Evolutionary conservation across 1,140 invertebrate genomes (phyloP).

Genomic region (Andricus grossulariae): DNA sequence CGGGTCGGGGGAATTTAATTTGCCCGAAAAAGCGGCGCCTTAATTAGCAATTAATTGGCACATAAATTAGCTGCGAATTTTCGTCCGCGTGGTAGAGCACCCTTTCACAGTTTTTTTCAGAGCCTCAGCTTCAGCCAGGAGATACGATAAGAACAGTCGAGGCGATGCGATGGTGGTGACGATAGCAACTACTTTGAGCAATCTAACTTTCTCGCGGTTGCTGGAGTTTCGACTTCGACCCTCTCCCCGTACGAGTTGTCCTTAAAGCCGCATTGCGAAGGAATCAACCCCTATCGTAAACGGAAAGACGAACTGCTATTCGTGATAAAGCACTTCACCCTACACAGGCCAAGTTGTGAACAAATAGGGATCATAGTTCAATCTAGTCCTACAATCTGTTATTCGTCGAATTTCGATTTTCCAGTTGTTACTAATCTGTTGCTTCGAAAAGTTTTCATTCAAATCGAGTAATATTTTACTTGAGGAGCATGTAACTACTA

Average conservation of each 20-base stretch:
- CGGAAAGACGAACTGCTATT: neutral
- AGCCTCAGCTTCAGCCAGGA: slow-evolving; percentile 35
- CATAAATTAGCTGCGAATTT: slow-evolving; percentile 73
- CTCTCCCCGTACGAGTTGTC: neutral
- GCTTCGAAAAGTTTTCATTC: too few species aligned
- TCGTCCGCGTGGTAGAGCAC: slow-evolving; percentile 39
- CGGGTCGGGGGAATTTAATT: slow-evolving; percentile 64
- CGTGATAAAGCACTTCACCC: neutral
- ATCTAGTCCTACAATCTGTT: too few species aligned
- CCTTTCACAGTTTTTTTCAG: slow-evolving; percentile 41
- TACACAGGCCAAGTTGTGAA: neutral
- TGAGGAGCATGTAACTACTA: too few species aligned
- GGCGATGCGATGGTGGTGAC: slow-evolving; percentile 38
- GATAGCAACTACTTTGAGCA: slow-evolving; percentile 60
- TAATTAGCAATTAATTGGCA: slow-evolving; percentile 75
- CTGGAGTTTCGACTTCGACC: slow-evolving; percentile 43
- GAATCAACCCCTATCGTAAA: neutral
- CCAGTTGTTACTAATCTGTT: too few species aligned
- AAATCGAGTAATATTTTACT: too few species aligned
- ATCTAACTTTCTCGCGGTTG: slow-evolving; percentile 65
- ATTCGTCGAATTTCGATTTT: too few species aligned
- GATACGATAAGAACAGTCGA: slow-evolving; percentile 52
- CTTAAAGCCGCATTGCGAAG: neutral
- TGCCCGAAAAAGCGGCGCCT: slow-evolving; percentile 67
- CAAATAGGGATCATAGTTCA: too few species aligned